These are phyloP conservation scores for Xylocopa sonorina DNA, from an alignment of 1,140 invertebrate species.

Conservation along the genomic window DNA sequence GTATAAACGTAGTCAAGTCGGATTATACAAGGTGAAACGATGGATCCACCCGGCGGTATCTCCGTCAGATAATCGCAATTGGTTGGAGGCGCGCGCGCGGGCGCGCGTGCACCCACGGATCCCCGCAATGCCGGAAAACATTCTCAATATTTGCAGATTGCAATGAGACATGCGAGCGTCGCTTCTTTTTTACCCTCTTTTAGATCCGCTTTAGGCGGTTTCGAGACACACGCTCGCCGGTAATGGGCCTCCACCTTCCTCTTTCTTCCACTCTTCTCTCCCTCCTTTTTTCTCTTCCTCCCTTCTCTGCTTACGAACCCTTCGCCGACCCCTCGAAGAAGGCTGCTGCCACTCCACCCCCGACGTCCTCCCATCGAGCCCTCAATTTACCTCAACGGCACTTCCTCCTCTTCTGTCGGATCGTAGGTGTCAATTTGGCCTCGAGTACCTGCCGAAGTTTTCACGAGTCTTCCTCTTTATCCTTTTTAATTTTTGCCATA, in stretches of 20 bases:
- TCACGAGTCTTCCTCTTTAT: constrained; percentile 52
- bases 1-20: constrained; percentile 43
- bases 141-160: constrained; percentile 80
- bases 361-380: constrained; percentile 57
- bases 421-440: constrained; percentile 76
- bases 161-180: constrained; percentile 80
- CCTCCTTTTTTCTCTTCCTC: neutral
- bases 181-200: constrained; percentile 65
- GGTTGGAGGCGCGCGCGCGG: constrained; percentile 56
- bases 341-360: constrained; percentile 37
- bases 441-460: constrained; percentile 52
- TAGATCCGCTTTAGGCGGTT: constrained; percentile 64
- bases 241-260: constrained; percentile 68
- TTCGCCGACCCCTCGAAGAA: constrained; percentile 58
- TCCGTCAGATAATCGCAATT: constrained; percentile 78
- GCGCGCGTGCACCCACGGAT: constrained; percentile 39
- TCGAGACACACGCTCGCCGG: constrained; percentile 71
- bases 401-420: constrained; percentile 57
- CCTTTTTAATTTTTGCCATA: constrained; percentile 56
- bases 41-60: constrained; percentile 70
- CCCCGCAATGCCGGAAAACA: constrained; percentile 68
- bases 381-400: constrained; percentile 74
- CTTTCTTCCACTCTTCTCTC: constrained; percentile 26
- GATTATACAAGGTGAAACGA: constrained; percentile 60
- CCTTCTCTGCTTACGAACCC: constrained; percentile 46